These are phyloP conservation scores for Pristionchus japonicus DNA, from an alignment of 2,888 invertebrate genomes.

Conservation along the genomic window DNA sequence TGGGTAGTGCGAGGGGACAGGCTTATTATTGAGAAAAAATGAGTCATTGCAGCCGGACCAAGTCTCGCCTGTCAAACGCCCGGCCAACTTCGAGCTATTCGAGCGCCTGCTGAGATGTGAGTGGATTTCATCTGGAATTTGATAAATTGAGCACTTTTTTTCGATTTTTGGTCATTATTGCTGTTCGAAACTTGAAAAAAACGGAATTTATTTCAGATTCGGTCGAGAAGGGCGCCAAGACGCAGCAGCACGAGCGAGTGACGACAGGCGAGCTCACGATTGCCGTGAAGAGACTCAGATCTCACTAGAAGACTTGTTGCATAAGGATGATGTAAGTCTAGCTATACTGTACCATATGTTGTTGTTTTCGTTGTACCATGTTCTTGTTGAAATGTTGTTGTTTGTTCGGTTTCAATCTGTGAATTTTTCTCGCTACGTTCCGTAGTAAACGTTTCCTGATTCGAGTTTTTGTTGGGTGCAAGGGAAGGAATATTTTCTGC, in stretches of 20 bases:
- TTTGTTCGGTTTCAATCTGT: neutral
- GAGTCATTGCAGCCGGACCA: neutral
- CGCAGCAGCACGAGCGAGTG: neutral
- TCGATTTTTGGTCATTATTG: neutral
- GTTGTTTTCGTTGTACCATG: neutral
- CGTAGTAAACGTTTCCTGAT: neutral
- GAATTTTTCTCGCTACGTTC: neutral
- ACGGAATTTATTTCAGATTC: too few species aligned
- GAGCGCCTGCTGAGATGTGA: conserved; percentile 24
- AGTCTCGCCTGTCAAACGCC: neutral
- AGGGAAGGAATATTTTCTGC: neutral
- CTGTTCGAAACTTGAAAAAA: too few species aligned
- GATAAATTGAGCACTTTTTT: neutral
- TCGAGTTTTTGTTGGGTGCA: neutral
- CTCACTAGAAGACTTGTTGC: neutral
- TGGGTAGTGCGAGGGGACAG: neutral
- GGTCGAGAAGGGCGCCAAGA: neutral
- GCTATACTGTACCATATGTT: conserved; percentile 6
- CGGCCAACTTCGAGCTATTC: conserved; percentile 21
- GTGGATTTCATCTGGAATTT: neutral
- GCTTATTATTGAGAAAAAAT: neutral
- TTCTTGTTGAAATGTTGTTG: neutral
- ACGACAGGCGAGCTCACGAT: neutral
- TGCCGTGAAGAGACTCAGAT: conserved; percentile 23
- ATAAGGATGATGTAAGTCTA: neutral